Evolutionary conservation across 1,140 invertebrate species (phyloP).

Genomic region (Drosophila virilis): DNA sequence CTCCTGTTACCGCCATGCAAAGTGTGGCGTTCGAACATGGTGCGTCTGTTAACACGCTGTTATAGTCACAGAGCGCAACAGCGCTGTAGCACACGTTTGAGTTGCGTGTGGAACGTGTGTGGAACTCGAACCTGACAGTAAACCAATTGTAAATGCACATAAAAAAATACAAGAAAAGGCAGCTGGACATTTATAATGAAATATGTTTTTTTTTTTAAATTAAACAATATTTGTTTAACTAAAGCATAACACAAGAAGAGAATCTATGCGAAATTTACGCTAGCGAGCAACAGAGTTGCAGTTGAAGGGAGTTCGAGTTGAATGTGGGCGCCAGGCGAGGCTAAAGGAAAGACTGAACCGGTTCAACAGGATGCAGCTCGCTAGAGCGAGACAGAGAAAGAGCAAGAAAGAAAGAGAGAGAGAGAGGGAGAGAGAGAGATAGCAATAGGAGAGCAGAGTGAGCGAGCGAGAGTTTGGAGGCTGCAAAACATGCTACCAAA

Average conservation of each 20-base stretch:
- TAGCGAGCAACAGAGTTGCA: not conserved
- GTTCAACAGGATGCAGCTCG: slow-evolving; percentile 68
- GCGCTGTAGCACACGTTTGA: slow-evolving; percentile 2
- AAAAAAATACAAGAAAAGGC: too few species aligned
- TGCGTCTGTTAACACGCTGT: slow-evolving; percentile 26
- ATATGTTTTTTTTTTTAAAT: too few species aligned
- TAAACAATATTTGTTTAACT: too few species aligned
- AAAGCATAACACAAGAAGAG: not conserved
- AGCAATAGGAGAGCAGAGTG: not conserved
- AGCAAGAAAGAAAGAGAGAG: slow-evolving; percentile 11
- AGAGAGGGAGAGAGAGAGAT: slow-evolving; percentile 14
- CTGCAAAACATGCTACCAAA: slow-evolving; percentile 57
- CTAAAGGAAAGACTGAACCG: slow-evolving; percentile 41
- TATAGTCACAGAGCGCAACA: slow-evolving; percentile 6
- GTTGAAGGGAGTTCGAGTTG: slow-evolving; percentile 13
- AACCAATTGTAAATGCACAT: not conserved
- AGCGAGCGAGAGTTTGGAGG: slow-evolving; percentile 19
- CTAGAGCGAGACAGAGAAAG: slow-evolving; percentile 16
- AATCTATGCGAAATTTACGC: not conserved
- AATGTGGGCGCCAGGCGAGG: slow-evolving; percentile 6
- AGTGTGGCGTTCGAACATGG: slow-evolving; percentile 17
- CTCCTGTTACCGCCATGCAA: slow-evolving; percentile 6
- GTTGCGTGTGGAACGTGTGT: slow-evolving; percentile 43
- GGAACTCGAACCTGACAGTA: slow-evolving; percentile 25
- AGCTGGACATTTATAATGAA: too few species aligned